A percentile compares a stretch with the other conserved stretches of the same genome.
phyloP scores from a whole-genome alignment of 2,797 vertebrate species.

The Odontamblyopus rebecca region DNA sequence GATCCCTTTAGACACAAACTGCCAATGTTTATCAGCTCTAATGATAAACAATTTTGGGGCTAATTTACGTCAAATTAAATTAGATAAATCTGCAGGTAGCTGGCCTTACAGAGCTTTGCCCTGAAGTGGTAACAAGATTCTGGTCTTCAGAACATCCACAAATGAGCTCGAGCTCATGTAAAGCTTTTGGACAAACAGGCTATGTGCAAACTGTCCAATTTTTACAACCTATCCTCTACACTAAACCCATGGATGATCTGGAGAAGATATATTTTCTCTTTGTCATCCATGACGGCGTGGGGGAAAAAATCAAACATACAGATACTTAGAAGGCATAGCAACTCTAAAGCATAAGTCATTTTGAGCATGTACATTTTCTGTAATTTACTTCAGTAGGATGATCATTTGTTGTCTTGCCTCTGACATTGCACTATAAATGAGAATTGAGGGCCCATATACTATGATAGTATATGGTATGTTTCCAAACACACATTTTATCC shows the following conservation, averaged over 20 bases:
- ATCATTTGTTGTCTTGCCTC: not conserved
- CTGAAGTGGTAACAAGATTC: slow-evolving; percentile 5
- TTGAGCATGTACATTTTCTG: too few species aligned
- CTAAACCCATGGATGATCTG: slow-evolving; percentile 1
- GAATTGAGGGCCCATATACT: not conserved
- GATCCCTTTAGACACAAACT: slow-evolving; percentile 12
- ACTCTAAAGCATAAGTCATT: too few species aligned
- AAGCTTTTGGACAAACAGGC: slow-evolving; percentile 15
- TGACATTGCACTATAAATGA: not conserved
- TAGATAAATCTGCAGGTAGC: slow-evolving; percentile 8
- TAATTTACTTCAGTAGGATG: not conserved
- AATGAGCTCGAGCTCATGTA: slow-evolving; percentile 4
- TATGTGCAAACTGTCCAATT: slow-evolving; percentile 11
- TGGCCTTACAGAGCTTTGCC: not conserved
- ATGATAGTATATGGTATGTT: not conserved
- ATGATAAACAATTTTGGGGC: slow-evolving; percentile 8
- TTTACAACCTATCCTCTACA: slow-evolving; percentile 6
- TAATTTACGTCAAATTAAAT: slow-evolving; percentile 17
- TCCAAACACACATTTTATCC: not conserved
- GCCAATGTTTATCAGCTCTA: slow-evolving; percentile 13
- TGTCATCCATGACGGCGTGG: not conserved
- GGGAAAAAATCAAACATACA: not conserved
- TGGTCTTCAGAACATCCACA: slow-evolving; percentile 11
- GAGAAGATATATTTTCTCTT: not conserved
- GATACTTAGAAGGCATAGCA: not conserved